Evolutionary conservation across 2,113 vertebrate species (phyloP).

Genomic region (Alligator mississippiensis): DNA sequence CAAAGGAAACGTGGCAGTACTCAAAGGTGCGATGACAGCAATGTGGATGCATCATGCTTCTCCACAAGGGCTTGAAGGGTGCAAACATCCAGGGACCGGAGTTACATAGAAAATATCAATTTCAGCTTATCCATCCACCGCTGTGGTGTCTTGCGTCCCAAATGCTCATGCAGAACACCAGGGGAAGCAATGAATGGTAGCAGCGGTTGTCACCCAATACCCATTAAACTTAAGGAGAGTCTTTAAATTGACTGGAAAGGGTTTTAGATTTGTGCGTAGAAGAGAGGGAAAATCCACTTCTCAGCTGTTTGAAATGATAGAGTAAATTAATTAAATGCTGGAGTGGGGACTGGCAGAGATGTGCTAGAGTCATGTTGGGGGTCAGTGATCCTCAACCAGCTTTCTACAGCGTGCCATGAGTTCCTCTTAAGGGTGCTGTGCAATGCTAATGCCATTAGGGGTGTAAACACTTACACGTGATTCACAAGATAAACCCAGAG

Average conservation of each 20-base stretch:
- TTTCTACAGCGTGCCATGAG: no score
- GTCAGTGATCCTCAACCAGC: no score
- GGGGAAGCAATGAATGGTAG: accelerated
- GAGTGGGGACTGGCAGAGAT: no score
- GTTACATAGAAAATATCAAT: neutral
- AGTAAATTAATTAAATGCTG: no score
- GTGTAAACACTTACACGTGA: no score
- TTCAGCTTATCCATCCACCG: neutral
- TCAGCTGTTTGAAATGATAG: no score
- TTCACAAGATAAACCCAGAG: no score
- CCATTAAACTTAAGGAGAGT: neutral
- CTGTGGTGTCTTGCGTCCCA: neutral
- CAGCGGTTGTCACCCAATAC: neutral
- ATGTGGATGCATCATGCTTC: accelerated
- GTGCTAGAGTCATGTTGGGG: no score
- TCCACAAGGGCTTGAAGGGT: neutral
- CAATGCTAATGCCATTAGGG: no score
- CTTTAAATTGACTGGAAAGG: neutral
- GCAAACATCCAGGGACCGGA: neutral
- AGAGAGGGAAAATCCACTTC: neutral
- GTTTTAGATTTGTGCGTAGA: accelerated
- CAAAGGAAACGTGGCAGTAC: no score
- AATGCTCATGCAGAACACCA: no score
- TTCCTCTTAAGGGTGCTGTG: no score
- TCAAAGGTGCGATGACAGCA: neutral